phyloP scores from a whole-genome alignment of 1,140 invertebrate species.

The Drosophila rhopaloa region DNA sequence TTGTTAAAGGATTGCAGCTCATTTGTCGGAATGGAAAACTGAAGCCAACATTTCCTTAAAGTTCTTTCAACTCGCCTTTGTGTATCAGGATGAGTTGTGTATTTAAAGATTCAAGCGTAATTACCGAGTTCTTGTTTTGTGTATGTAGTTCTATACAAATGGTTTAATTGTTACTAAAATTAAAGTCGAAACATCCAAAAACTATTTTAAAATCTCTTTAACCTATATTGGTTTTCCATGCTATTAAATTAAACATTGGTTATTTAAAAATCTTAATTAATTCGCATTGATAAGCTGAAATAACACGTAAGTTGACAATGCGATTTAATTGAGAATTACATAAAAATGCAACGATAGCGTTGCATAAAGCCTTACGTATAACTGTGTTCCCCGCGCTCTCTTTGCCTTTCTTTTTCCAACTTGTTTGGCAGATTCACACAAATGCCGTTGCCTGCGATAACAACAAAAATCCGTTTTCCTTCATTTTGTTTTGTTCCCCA shows the following conservation, averaged over 20 bases:
- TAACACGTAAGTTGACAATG: constrained; percentile 7
- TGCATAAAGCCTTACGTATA: constrained; percentile 70
- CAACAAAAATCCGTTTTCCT: constrained; percentile 47
- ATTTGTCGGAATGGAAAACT: constrained; percentile 27
- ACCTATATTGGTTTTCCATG: no score
- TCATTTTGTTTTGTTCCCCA: constrained; percentile 74
- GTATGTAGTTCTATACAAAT: no score
- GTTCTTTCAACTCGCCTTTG: constrained; percentile 8
- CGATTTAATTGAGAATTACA: constrained; percentile 64
- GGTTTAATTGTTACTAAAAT: no score
- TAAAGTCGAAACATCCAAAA: no score
- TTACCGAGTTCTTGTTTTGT: no score
- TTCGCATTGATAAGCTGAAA: neutral
- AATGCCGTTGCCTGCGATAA: constrained; percentile 7
- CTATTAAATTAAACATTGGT: no score
- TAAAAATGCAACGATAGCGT: constrained; percentile 64
- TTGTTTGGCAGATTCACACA: neutral
- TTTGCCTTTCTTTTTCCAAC: neutral
- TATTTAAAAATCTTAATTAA: neutral
- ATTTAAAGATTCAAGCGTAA: no score
- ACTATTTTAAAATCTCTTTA: no score
- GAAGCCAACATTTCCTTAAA: constrained; percentile 6
- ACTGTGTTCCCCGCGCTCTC: neutral
- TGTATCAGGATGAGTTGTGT: neutral
- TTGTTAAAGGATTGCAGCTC: constrained; percentile 39